Evolutionary conservation across 1,140 invertebrate genomes (phyloP).

Genomic region (Psilanteris sp.): DNA sequence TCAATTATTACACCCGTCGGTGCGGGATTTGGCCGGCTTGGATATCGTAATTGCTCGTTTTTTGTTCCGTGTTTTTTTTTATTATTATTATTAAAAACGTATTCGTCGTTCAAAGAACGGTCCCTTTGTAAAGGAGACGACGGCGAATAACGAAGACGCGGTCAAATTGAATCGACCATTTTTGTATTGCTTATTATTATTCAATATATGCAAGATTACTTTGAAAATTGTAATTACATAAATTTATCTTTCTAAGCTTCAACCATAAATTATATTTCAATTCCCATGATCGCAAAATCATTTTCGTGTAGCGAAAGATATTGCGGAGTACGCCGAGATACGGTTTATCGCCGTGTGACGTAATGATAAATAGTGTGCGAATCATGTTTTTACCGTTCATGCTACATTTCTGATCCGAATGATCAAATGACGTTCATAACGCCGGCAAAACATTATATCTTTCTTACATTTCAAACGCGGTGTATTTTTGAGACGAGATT

Average conservation of each 20-base stretch:
- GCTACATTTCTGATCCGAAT: neutral
- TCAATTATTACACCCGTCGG: slow-evolving; percentile 51
- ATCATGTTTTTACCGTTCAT: neutral
- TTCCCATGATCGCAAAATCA: neutral
- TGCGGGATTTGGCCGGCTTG: slow-evolving; percentile 35
- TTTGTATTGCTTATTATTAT: too few species aligned
- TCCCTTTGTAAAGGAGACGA: too few species aligned
- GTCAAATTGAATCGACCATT: too few species aligned
- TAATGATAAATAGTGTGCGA: slow-evolving; percentile 6
- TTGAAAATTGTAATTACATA: too few species aligned
- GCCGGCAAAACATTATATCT: too few species aligned
- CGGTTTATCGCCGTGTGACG: slow-evolving; percentile 3
- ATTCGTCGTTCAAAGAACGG: slow-evolving; percentile 16
- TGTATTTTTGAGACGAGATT: too few species aligned
- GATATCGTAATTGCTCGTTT: slow-evolving; percentile 32
- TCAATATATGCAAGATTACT: too few species aligned
- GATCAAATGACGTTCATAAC: too few species aligned
- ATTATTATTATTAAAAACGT: too few species aligned
- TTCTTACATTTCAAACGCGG: too few species aligned
- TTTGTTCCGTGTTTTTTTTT: slow-evolving; percentile 23
- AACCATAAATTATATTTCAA: neutral
- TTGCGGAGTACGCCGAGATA: slow-evolving; percentile 1
- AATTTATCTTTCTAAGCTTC: too few species aligned
- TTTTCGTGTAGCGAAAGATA: neutral
- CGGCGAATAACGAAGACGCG: too few species aligned